Evolutionary conservation across 1,140 invertebrate genomes (phyloP).

Genomic region (Meloidogyne chitwoodi): DNA sequence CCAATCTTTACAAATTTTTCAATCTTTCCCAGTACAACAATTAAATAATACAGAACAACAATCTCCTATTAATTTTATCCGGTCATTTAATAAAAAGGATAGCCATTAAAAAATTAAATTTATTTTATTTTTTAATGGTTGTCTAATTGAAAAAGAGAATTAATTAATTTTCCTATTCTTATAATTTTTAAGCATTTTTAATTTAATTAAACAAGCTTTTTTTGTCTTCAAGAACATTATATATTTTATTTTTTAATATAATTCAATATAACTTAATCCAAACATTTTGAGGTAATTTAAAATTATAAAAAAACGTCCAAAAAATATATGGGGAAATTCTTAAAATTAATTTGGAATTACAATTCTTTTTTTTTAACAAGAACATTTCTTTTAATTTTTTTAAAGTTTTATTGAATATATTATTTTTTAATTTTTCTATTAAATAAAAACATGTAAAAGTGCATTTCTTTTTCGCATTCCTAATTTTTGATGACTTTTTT

Average conservation of each 20-base stretch:
- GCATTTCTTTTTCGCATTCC: neutral
- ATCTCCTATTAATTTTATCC: neutral
- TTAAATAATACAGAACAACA: neutral
- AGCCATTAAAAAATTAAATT: neutral
- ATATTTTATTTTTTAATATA: neutral
- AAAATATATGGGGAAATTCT: no score
- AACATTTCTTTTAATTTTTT: no score
- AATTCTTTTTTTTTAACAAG: no score
- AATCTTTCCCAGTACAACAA: neutral
- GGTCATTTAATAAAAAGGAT: neutral
- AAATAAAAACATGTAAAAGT: neutral
- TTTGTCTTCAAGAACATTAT: no score
- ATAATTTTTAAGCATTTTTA: neutral
- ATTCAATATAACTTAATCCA: no score
- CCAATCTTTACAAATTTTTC: neutral
- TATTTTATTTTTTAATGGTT: neutral
- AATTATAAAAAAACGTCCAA: neutral
- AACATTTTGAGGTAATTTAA: neutral
- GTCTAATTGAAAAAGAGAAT: neutral
- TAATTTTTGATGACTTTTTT: neutral
- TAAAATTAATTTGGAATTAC: no score
- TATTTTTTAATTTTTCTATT: neutral
- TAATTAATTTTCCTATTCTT: neutral
- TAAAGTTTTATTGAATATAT: no score
- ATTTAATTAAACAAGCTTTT: neutral